Evolutionary conservation across 2,888 invertebrate genomes (phyloP).

Genomic region (Clitarchus hookeri): DNA sequence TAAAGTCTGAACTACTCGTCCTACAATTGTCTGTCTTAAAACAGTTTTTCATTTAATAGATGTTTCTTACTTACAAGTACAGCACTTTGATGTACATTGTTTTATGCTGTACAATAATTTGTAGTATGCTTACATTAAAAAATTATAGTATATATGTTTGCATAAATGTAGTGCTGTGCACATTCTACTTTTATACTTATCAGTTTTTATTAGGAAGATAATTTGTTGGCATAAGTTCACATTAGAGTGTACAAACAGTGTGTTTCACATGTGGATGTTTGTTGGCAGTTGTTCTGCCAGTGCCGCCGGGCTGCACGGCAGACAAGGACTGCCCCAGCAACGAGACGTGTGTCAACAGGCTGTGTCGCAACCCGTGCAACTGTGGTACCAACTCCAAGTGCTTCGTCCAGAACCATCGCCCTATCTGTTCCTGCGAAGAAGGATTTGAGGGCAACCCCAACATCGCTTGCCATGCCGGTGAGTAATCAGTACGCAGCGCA

Average conservation of each 20-base stretch:
- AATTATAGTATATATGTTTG: no score
- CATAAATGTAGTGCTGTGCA: not conserved
- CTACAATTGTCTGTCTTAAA: no score
- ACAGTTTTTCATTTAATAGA: no score
- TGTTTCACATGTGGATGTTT: not conserved
- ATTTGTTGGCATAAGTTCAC: no score
- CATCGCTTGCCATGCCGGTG: conserved; percentile 69
- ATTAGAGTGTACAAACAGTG: no score
- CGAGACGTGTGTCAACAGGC: conserved; percentile 83
- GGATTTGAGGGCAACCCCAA: conserved; percentile 89
- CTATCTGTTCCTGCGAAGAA: conserved; percentile 82
- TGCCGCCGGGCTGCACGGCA: conserved; percentile 70
- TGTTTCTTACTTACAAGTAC: no score
- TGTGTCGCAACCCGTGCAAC: conserved; percentile 85
- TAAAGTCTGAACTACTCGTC: no score
- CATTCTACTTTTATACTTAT: not conserved
- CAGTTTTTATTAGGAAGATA: not conserved
- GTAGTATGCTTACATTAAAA: no score
- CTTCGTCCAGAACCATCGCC: conserved; percentile 79
- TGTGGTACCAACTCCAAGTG: conserved; percentile 86
- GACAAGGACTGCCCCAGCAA: conserved; percentile 78
- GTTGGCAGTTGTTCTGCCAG: conserved; percentile 60
- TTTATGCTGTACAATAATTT: no score
- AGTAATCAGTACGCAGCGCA: conserved; percentile 35
- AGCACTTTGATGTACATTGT: no score